Evolutionary conservation across 2,113 vertebrate genomes (phyloP), one percentile per base, ranked within the genome.

Genomic region (Ptyas mucosa): DNA sequence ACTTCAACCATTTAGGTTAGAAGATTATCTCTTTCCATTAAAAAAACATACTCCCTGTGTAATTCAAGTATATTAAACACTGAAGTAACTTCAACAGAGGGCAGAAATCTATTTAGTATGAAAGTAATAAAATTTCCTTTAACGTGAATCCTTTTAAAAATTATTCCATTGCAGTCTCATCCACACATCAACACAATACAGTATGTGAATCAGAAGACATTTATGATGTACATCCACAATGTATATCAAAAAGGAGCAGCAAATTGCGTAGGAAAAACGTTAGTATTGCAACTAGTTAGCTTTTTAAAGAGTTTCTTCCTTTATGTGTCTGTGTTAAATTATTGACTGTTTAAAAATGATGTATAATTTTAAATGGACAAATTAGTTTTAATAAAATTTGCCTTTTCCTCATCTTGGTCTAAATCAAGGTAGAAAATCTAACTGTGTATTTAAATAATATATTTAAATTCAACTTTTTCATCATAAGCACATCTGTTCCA

Each of bases 11-110:
- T 85, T 86, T 93, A 96, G 95, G 93, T 90, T 24, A 94, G 51
- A 58, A 94, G 61, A 96, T 93, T 75, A 96, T 93, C 94, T 93
- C 53, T 94, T 89, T 96, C 23, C 3, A 1, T 88, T 93, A 75
- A 0, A 81, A 89, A 96, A 57, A 81, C 95, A 94, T 92, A 93
- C 93, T 95, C 94, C 92, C 89, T 54, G 88, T 93, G 95, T 95
- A 92, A 69, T 85, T 91, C 92, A 95, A 89, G 15, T 6, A 51
- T 7, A 39, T 39, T 92, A 75, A 5, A 69, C 92, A n/a, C 8
- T 21, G 57, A 94, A 15, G 90, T 95, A 96, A 87, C 87, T 86
- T 94, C 92, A 91, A 64, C 2, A 75, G 29, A n/a, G 2, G 89
- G 91, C 92, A 93, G 14, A 11, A 24, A 89, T 94, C 94, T 93